Percentiles rank a stretch among this genome's conserved stretches.
Conservation (phyloP, 2,797 vertebrate species). For the Oceanodroma leucorhoa region DNA sequence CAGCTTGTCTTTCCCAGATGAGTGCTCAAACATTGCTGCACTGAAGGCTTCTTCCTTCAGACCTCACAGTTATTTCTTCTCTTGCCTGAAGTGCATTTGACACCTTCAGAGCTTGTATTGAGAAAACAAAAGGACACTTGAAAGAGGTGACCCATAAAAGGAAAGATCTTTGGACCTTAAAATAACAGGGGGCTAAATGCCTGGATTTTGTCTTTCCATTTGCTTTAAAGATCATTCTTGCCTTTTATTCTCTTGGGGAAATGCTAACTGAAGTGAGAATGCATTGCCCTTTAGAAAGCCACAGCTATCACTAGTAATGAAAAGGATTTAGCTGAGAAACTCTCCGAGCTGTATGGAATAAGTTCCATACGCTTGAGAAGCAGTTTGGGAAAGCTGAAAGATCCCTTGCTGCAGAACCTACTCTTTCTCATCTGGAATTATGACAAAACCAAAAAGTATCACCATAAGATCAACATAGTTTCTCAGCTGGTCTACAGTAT, state of each 20-base stretch:
- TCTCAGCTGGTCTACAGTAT: background rate
- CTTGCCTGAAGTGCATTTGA: background rate
- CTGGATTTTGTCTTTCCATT: background rate
- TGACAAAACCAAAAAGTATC: background rate
- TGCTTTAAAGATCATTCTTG: constrained; percentile 8
- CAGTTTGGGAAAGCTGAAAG: background rate
- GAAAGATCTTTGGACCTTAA: constrained; percentile 1
- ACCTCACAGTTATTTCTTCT: background rate
- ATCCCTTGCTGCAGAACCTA: background rate
- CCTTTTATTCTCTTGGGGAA: background rate
- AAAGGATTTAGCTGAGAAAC: background rate
- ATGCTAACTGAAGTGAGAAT: background rate
- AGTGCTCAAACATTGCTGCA: background rate
- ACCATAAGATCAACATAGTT: background rate
- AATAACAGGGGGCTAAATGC: background rate
- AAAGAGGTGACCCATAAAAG: background rate
- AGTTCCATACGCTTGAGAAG: background rate
- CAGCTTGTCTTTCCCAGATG: background rate
- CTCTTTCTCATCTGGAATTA: background rate
- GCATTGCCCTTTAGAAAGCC: background rate
- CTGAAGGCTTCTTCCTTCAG: background rate
- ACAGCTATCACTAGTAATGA: background rate
- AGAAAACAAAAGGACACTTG: background rate
- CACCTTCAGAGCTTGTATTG: background rate
- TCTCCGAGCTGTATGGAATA: background rate